These are phyloP conservation scores for Tragelaphus imberbis DNA, from an alignment of 2,113 vertebrate species.

Conservation along the genomic window DNA sequence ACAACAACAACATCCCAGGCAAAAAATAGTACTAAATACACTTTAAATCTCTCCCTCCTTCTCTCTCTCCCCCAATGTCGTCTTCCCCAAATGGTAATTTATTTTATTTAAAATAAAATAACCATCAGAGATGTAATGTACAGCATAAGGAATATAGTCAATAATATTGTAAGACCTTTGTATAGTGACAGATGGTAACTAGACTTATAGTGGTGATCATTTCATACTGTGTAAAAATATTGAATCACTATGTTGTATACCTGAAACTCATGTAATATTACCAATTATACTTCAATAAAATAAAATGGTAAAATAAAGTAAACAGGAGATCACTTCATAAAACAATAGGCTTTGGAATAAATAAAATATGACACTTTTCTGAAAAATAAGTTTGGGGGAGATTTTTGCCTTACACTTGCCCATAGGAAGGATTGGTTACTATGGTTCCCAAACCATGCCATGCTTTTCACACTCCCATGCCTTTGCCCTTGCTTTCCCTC, in stretches of 20 bases:
- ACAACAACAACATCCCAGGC: neutral
- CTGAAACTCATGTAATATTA: neutral
- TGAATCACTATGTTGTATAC: neutral
- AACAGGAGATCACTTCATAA: neutral
- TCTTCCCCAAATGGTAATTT: neutral
- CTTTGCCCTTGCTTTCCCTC: neutral
- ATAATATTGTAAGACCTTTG: neutral
- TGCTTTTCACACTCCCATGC: rapidly evolving
- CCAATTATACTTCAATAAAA: neutral
- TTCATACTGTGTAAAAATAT: neutral
- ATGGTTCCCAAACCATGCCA: neutral
- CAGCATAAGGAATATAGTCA: neutral
- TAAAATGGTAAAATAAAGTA: neutral
- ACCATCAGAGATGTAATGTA: neutral
- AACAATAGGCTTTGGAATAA: neutral
- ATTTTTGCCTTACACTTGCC: neutral
- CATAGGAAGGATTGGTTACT: rapidly evolving
- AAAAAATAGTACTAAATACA: neutral
- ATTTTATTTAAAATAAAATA: slow-evolving; percentile 17
- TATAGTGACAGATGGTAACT: neutral
- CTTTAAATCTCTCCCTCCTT: neutral
- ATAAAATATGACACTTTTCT: neutral
- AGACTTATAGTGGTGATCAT: neutral
- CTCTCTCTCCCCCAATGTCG: neutral
- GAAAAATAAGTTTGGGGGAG: neutral